Percentiles rank a stretch among this genome's conserved stretches.
These are phyloP conservation scores for Geotrypetes seraphini DNA, from an alignment of 2,797 vertebrate species.

Conservation along the genomic window DNA sequence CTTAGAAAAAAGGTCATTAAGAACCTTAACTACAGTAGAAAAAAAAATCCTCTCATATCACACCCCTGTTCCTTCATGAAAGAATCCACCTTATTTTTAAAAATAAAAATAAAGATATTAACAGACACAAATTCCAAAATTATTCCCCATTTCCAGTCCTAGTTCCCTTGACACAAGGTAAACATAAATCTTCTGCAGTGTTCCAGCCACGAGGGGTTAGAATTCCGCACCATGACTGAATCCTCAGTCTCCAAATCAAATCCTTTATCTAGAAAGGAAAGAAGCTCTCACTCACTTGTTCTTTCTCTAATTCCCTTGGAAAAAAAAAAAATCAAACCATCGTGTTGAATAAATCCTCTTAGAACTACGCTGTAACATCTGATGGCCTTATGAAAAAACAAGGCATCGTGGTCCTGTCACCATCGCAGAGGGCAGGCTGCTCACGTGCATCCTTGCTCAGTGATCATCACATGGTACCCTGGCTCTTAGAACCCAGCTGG, in stretches of 20 bases:
- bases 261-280: conserved; percentile 8
- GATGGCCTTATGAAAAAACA: neutral
- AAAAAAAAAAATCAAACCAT: conserved; percentile 7
- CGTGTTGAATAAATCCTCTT: neutral
- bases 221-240: neutral
- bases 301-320: neutral
- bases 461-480: conserved; percentile 46
- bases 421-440: neutral
- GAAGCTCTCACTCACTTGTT: neutral
- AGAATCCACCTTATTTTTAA: conserved; percentile 37
- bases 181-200: conserved; percentile 35
- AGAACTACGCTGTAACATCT: neutral
- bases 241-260: conserved; percentile 1
- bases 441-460: neutral
- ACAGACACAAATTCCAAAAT: neutral
- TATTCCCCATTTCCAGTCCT: conserved; percentile 14
- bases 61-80: conserved; percentile 30
- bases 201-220: conserved; percentile 17
- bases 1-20: conserved; percentile 28
- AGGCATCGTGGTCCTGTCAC: neutral
- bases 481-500: conserved; percentile 59
- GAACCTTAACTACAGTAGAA: conserved; percentile 17
- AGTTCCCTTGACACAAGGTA: conserved; percentile 70
- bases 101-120: conserved; percentile 42
- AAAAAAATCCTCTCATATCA: conserved; percentile 10